Percentiles rank a stretch among this genome's conserved stretches.
phyloP scores from a whole-genome alignment of 2,888 invertebrate species.

The Acronicta leporina region DNA sequence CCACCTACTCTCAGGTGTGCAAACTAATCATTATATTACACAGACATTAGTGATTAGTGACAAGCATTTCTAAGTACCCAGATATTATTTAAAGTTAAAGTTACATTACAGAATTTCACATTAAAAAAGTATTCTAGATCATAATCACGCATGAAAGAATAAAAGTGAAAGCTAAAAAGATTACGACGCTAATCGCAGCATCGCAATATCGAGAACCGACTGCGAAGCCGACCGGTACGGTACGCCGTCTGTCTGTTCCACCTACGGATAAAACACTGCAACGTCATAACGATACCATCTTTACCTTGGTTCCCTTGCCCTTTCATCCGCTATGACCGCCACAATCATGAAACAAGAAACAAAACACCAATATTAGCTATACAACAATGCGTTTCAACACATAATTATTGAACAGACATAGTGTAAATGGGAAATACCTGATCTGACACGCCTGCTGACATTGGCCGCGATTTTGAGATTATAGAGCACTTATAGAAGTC shows the following conservation, averaged over 20 bases:
- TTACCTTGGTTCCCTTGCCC: slow-evolving; percentile 95
- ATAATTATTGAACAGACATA: slow-evolving; percentile 68
- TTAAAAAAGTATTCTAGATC: slow-evolving; percentile 21
- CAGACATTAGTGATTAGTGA: slow-evolving; percentile 8
- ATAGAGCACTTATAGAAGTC: slow-evolving; percentile 86
- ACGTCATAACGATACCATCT: slow-evolving; percentile 82
- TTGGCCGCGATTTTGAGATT: slow-evolving; percentile 91
- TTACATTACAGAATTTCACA: slow-evolving; percentile 14
- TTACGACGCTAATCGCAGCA: slow-evolving; percentile 67
- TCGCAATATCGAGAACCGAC: slow-evolving; percentile 68
- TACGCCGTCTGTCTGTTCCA: slow-evolving; percentile 72
- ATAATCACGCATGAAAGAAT: slow-evolving; percentile 56
- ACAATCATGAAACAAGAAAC: slow-evolving; percentile 89
- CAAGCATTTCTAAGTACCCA: slow-evolving; percentile 12
- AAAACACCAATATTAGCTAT: slow-evolving; percentile 68
- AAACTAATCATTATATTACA: slow-evolving; percentile 21
- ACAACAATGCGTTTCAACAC: slow-evolving; percentile 52
- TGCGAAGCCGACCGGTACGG: slow-evolving; percentile 81
- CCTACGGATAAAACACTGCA: slow-evolving; percentile 84
- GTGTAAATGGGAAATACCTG: slow-evolving; percentile 91
- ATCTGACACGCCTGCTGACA: slow-evolving; percentile 97
- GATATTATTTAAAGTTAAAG: neutral
- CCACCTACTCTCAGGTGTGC: slow-evolving; percentile 48
- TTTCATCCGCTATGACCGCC: slow-evolving; percentile 93
- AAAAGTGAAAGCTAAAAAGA: slow-evolving; percentile 69